Evolutionary conservation across 2,797 vertebrate genomes (phyloP).

Genomic region (Bradypus variegatus): DNA sequence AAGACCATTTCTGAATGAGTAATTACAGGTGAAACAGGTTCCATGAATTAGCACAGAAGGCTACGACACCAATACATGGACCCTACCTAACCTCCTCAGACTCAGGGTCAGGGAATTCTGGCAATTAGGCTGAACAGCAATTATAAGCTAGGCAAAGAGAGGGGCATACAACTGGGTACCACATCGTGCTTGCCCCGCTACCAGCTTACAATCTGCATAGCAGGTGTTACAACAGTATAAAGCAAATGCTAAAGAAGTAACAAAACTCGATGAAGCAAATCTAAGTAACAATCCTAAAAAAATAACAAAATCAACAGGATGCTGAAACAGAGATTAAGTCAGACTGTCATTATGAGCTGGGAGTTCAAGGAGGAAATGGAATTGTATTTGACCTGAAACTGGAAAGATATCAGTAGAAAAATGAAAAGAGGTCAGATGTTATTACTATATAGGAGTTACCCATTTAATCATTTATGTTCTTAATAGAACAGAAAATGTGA

Average conservation of each 20-base stretch:
- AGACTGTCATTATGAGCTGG: neutral
- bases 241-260: neutral
- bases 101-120: neutral
- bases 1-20: neutral
- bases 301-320: neutral
- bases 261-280: neutral
- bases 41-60: neutral
- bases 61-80: neutral
- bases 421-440: neutral
- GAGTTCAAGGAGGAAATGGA: neutral
- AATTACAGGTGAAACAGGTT: neutral
- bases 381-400: neutral
- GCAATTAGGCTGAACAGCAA: neutral
- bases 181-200: no score
- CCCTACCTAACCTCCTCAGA: neutral
- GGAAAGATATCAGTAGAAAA: neutral
- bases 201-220: neutral
- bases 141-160: neutral
- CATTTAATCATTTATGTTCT: neutral
- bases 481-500: neutral
- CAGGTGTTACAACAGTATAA: neutral
- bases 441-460: neutral
- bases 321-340: neutral
- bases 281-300: conserved; percentile 27
- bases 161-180: fast-evolving